Conservation (phyloP, 1,140 invertebrate genomes). For the Drosophila mojavensis region DNA sequence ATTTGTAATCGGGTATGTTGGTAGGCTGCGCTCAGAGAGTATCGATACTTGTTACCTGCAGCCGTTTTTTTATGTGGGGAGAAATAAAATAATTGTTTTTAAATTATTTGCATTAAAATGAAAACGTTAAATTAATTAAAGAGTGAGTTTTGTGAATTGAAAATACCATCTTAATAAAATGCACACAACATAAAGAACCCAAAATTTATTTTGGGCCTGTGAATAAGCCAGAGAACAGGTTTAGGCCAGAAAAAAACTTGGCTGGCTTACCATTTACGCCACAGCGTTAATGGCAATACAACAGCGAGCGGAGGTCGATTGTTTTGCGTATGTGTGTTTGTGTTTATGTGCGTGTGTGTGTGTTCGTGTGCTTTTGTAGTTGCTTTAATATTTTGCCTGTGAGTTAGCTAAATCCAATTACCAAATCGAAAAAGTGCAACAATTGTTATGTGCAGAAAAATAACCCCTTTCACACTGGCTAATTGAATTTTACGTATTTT, state of each 20-base stretch:
- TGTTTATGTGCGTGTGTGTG: constrained; percentile 45
- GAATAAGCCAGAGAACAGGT: constrained; percentile 75
- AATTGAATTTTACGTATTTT: constrained; percentile 72
- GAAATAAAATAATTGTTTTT: constrained; percentile 51
- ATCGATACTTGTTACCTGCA: constrained; percentile 50
- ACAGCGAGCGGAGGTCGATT: constrained; percentile 73
- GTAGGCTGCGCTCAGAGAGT: constrained; percentile 33
- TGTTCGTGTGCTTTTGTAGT: constrained; percentile 41
- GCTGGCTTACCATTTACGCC: constrained; percentile 80
- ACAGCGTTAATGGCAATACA: constrained; percentile 60
- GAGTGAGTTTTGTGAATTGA: constrained; percentile 44
- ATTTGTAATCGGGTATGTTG: constrained; percentile 29
- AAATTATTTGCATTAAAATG: constrained; percentile 55
- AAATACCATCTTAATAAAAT: constrained; percentile 18
- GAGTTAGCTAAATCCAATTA: constrained; percentile 72
- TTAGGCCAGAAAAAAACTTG: constrained; percentile 78
- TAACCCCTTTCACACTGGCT: constrained; percentile 35
- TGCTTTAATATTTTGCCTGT: constrained; percentile 65
- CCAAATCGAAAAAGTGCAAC: constrained; percentile 57
- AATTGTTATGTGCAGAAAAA: constrained; percentile 46
- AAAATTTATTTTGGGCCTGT: constrained; percentile 40
- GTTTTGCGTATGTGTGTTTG: constrained; percentile 58
- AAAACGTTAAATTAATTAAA: constrained; percentile 52
- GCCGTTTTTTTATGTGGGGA: constrained; percentile 52
- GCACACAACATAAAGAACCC: constrained; percentile 3